These are phyloP conservation scores for Mustela lutreola DNA, from an alignment of 2,113 vertebrate species.

Conservation along the genomic window DNA sequence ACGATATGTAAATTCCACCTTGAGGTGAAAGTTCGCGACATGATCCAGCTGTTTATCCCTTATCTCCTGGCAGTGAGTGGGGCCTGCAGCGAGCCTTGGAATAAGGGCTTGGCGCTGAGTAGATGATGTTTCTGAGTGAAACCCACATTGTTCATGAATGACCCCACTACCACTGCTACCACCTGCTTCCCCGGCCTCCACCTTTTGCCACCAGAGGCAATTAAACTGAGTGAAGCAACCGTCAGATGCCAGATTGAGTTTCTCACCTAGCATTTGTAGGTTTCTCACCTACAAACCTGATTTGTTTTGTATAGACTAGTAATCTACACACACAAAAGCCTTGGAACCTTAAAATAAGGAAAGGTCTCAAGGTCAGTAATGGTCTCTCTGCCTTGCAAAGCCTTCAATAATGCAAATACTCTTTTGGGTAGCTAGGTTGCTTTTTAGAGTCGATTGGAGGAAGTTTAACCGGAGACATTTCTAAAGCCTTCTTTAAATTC, in stretches of 20 bases:
- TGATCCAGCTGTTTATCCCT: background rate
- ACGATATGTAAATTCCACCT: background rate
- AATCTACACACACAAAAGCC: background rate
- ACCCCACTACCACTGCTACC: background rate
- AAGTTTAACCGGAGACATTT: conserved; percentile 9
- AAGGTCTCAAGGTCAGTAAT: background rate
- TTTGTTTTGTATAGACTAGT: background rate
- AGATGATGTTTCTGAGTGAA: background rate
- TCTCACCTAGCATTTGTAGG: background rate
- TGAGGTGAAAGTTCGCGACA: background rate
- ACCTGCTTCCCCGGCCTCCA: background rate
- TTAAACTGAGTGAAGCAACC: background rate
- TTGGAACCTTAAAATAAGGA: background rate
- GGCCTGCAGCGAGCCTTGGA: background rate
- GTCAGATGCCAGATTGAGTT: background rate
- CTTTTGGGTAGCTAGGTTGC: background rate
- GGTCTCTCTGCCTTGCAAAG: background rate
- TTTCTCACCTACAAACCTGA: too few relatives aligned
- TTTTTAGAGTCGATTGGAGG: background rate
- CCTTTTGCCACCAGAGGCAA: background rate
- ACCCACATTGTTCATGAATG: background rate
- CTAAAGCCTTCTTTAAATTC: conserved; percentile 68
- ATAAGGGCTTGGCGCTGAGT: background rate
- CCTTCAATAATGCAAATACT: conserved; percentile 21
- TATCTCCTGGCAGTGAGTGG: background rate